Evolutionary conservation across 2,797 vertebrate genomes (phyloP), one percentile per base, ranked within the genome.

Genomic region (Spheniscus humboldti): DNA sequence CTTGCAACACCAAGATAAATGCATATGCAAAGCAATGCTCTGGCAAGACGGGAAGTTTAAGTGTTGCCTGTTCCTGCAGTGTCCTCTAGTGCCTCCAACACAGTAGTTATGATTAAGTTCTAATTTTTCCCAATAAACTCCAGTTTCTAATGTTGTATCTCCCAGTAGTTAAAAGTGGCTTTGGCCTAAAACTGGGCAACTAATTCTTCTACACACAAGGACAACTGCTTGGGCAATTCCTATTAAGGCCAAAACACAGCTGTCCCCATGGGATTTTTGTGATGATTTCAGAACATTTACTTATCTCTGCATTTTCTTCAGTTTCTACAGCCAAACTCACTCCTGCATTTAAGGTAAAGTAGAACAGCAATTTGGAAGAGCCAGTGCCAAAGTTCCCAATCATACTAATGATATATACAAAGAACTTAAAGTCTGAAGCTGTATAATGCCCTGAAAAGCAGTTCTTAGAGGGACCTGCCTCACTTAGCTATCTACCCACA

Each of bases 81-180:
- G 96, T 96, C 97, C 97, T 87, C 95, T 97, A 95, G 92, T 92
- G 96, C 92, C 91, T 95, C 78, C 68, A 72, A 72, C n/a, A 14
- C 13, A 92, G 93, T 28, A 95, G 27, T 66, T 55, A 83, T 31
- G 30, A 48, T 52, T 8, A 25, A 30, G 7, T 39, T 28, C 33
- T 22, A 6, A 9, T 57, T 77, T 92, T 71, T 43, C 53, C 25
- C 57, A 68, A 19, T 25, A 60, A 91, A 47, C 43, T 57, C 28
- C 30, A 39, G n/a, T 47, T 83, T 62, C 50, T 75, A 86, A 0
- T 11, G 50, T 3, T 45, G 6, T 39, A 78, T 73, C 19, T 86
- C 5, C 31, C 24, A 15, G 11, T 8, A 9, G 31, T 41, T 74
- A 59, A 59, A 53, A 41, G 50, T 7, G 50, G 22, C 23, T 91